Percentiles rank a stretch among this genome's conserved stretches.
These are phyloP conservation scores for Hyperopisus bebe DNA, from an alignment of 2,113 vertebrate species.

Conservation along the genomic window DNA sequence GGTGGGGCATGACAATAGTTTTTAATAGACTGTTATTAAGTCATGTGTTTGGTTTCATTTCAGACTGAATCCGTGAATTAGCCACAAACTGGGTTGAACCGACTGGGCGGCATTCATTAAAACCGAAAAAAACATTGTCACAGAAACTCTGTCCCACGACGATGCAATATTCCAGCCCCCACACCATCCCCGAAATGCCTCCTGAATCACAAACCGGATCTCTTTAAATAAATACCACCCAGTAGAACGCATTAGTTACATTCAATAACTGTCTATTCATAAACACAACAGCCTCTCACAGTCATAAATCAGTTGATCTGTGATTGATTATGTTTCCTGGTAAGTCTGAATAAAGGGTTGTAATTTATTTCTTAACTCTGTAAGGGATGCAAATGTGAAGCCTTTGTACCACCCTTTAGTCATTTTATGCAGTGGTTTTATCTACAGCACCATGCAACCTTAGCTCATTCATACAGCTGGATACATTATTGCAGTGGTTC, in stretches of 20 bases:
- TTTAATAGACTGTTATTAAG: neutral
- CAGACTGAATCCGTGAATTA: neutral
- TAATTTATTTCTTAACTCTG: neutral
- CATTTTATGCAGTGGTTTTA: neutral
- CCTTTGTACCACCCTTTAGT: neutral
- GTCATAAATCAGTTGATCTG: constrained; percentile 2
- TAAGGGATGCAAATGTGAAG: neutral
- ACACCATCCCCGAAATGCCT: neutral
- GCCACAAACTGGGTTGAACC: neutral
- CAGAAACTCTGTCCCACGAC: neutral
- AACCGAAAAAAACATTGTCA: neutral
- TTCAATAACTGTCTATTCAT: neutral
- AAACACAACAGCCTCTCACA: neutral
- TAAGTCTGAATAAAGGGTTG: neutral
- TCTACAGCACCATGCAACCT: neutral
- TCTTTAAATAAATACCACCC: neutral
- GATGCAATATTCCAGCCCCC: neutral
- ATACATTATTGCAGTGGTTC: neutral
- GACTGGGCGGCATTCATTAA: neutral
- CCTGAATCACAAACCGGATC: neutral
- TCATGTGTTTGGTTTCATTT: neutral
- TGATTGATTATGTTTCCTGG: neutral
- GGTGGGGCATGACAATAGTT: neutral
- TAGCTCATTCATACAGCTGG: neutral
- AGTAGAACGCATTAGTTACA: neutral